Conservation (phyloP, 2,797 vertebrate species). For the Macropodus opercularis region DNA sequence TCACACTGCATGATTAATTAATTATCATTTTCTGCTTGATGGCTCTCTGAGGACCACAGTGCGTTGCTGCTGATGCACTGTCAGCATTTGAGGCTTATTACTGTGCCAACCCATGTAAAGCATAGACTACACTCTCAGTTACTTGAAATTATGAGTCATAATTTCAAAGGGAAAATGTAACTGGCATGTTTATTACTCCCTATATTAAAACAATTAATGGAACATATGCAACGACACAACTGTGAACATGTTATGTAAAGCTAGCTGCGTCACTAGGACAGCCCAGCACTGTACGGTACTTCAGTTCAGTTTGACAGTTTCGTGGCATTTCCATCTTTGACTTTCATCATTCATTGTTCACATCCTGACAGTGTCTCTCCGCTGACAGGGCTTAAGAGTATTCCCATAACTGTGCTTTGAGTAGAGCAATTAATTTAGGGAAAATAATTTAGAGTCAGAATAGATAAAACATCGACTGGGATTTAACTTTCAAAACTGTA, state of each 20-base stretch:
- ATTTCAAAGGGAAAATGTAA: constrained; percentile 75
- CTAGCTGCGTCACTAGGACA: constrained; percentile 62
- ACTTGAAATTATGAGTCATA: constrained; percentile 72
- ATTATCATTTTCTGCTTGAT: constrained; percentile 84
- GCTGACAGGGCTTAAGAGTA: constrained; percentile 60
- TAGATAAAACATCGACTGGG: constrained; percentile 66
- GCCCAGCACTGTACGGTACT: constrained; percentile 45
- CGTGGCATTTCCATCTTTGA: constrained; percentile 41
- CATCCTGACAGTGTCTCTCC: constrained; percentile 53
- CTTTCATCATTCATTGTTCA: constrained; percentile 59
- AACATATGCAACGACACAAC: constrained; percentile 73
- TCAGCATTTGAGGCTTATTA: constrained; percentile 80
- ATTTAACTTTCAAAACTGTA: constrained; percentile 69
- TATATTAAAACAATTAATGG: constrained; percentile 70
- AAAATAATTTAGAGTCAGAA: constrained; percentile 61
- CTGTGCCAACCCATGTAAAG: constrained; percentile 71
- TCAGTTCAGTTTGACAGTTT: constrained; percentile 52
- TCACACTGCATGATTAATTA: constrained; percentile 82
- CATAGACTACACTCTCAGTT: constrained; percentile 62
- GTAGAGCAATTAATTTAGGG: constrained; percentile 64
- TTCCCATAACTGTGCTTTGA: constrained; percentile 60
- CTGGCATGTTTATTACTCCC: constrained; percentile 75
- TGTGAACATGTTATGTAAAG: constrained; percentile 46
- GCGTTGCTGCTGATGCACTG: constrained; percentile 72
- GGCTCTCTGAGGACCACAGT: constrained; percentile 74